phyloP scores from a whole-genome alignment of 2,888 invertebrate genomes.

The Drosophila subsilvestris region DNA sequence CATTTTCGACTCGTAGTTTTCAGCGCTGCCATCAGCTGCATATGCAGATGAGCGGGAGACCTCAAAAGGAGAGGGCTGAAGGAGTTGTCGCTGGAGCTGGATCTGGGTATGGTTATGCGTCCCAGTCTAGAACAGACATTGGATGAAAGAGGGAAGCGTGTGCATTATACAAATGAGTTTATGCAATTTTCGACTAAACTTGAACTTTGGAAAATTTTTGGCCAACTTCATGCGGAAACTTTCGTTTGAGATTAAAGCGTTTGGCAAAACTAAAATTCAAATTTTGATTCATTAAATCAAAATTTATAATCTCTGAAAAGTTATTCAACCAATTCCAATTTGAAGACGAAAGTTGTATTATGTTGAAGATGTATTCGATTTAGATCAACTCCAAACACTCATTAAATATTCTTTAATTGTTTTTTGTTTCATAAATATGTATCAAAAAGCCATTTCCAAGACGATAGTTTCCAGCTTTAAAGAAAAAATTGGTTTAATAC shows the following conservation, averaged over 20 bases:
- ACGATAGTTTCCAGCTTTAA: no score
- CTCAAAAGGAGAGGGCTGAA: not conserved
- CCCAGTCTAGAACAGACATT: not conserved
- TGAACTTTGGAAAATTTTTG: slow-evolving; percentile 30
- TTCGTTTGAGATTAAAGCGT: slow-evolving; percentile 37
- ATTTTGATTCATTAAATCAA: slow-evolving; percentile 28
- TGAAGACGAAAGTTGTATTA: no score
- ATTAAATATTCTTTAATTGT: not conserved
- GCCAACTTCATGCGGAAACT: slow-evolving; percentile 36
- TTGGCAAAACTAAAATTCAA: slow-evolving; percentile 17
- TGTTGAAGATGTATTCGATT: no score
- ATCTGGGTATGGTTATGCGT: slow-evolving; percentile 8
- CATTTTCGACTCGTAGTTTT: slow-evolving; percentile 60
- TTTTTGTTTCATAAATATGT: no score
- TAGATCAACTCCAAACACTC: not conserved
- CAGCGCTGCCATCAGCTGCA: slow-evolving; percentile 22
- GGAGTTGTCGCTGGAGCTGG: not conserved
- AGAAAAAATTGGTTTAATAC: not conserved
- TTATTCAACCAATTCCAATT: not conserved
- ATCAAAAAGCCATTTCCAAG: no score
- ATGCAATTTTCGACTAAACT: slow-evolving; percentile 51
- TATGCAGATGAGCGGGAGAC: slow-evolving; percentile 48
- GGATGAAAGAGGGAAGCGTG: slow-evolving; percentile 37
- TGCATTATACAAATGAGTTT: slow-evolving; percentile 58
- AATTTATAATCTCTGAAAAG: slow-evolving; percentile 1